phyloP scores from a whole-genome alignment of 2,888 invertebrate species.

The Pinctada fucata region DNA sequence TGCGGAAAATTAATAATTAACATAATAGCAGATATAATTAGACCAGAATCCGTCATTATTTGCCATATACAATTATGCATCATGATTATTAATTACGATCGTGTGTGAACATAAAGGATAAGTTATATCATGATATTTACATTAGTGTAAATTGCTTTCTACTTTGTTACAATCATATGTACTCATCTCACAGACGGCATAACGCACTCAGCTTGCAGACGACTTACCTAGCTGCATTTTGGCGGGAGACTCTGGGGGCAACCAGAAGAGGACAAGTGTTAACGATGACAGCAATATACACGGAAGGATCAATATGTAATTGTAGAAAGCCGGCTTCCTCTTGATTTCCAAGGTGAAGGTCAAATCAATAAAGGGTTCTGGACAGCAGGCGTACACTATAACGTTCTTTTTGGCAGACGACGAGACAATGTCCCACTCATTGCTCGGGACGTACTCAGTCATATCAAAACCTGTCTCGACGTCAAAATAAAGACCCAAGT shows the following conservation, averaged over 20 bases:
- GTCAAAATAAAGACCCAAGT: slow-evolving; percentile 55
- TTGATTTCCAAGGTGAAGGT: slow-evolving; percentile 73
- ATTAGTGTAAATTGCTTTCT: too few species aligned
- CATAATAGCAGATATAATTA: too few species aligned
- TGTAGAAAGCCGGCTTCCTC: slow-evolving; percentile 74
- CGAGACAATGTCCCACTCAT: slow-evolving; percentile 76
- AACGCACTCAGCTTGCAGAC: neutral
- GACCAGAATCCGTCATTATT: too few species aligned
- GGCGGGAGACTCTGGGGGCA: slow-evolving; percentile 77
- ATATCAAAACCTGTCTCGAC: slow-evolving; percentile 62
- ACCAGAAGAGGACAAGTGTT: slow-evolving; percentile 77
- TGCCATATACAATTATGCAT: too few species aligned
- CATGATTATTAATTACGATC: too few species aligned
- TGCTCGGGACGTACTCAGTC: slow-evolving; percentile 74
- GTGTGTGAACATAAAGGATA: too few species aligned
- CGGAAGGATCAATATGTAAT: slow-evolving; percentile 76
- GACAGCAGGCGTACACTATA: slow-evolving; percentile 73
- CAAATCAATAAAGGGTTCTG: slow-evolving; percentile 74
- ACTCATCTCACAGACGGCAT: too few species aligned
- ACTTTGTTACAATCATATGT: too few species aligned
- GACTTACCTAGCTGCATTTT: slow-evolving; percentile 77
- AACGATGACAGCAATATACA: slow-evolving; percentile 77
- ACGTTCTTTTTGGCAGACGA: slow-evolving; percentile 71
- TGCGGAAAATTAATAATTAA: too few species aligned
- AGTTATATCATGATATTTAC: too few species aligned